Evolutionary conservation across 1,140 invertebrate species (phyloP).

Genomic region (Lepidotrigona ventralis): DNA sequence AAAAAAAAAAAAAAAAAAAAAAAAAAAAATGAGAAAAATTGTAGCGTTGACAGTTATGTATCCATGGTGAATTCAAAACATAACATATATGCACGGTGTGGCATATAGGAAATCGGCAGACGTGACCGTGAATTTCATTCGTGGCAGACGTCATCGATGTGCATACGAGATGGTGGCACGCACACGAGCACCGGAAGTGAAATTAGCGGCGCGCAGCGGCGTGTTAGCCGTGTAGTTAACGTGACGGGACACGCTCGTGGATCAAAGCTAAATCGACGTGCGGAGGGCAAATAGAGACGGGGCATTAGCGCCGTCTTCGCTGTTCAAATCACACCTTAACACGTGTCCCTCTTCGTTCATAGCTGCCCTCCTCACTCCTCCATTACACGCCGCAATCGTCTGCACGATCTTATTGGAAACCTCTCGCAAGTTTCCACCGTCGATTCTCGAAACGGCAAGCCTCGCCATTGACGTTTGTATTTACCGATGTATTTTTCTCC

Average conservation of each 20-base stretch:
- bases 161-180: background rate
- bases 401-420: background rate
- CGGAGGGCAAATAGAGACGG: constrained; percentile 23
- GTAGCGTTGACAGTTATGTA: too few species aligned
- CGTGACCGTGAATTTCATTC: constrained; percentile 41
- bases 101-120: background rate
- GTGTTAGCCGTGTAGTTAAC: constrained; percentile 40
- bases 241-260: constrained; percentile 18
- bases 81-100: too few species aligned
- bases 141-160: background rate
- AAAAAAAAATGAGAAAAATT: too few species aligned
- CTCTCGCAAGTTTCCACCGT: background rate
- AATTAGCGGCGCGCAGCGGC: constrained; percentile 21
- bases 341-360: constrained; percentile 1
- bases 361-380: too few species aligned
- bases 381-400: constrained; percentile 3
- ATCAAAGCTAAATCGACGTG: constrained; percentile 38
- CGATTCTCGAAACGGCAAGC: too few species aligned
- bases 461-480: too few species aligned
- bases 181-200: constrained; percentile 30
- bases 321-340: constrained; percentile 26
- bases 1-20: too few species aligned
- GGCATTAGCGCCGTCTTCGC: constrained; percentile 31
- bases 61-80: too few species aligned
- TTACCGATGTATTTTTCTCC: background rate